Evolutionary conservation across 2,888 invertebrate species (phyloP), one percentile per base, ranked within the genome.

Genomic region (Sisyra terminalis): DNA sequence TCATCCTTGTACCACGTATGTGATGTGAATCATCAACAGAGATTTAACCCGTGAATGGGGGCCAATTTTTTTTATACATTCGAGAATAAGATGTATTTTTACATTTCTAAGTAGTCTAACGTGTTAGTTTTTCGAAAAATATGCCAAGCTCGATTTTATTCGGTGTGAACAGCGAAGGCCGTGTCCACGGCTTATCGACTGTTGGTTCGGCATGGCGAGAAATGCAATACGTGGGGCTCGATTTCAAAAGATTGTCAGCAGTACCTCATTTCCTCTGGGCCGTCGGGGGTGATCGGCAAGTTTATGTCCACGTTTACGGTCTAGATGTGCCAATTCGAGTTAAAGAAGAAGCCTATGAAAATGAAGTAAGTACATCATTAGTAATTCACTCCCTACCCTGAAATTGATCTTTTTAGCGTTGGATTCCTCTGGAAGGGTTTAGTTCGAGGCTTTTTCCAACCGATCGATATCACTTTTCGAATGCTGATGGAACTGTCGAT

Each of bases 351-450:
- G 78, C 88, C 0, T 93, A 81, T 58, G 92, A 93, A 65, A 93
- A 93, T 60, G 88, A 93, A 65, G 78, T 77, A 60, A 50, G 36
- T 24, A 15, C n/a, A 17, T 10, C 3, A 29, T 16, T 32, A 39
- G n/a, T 32, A 11, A 38, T 38, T 5, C 6, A 11, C 11, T 31
- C 11, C 11, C n/a, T n/a, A 6, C 13, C n/a, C 13, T 31, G 13
- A 9, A 31, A 3, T 31, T 9, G n/a, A 34, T 11, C 10, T 41
- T 45, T 45, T 59, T 59, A 78, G 75, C 70, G 93, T 49, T 93
- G 93, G 93, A 69, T 88, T 47, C 92, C 93, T 2, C 69, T 88
- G 39, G 85, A 86, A 60, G 90, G 90, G 3, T 92, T 89, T 58
- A 80, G 84, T 46, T 75, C 79, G 36, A 73, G 81, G 46, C 63